Evolutionary conservation across 2,113 vertebrate species (phyloP), one percentile per base, ranked within the genome.

Genomic region (Myrmecophaga tridactyla): DNA sequence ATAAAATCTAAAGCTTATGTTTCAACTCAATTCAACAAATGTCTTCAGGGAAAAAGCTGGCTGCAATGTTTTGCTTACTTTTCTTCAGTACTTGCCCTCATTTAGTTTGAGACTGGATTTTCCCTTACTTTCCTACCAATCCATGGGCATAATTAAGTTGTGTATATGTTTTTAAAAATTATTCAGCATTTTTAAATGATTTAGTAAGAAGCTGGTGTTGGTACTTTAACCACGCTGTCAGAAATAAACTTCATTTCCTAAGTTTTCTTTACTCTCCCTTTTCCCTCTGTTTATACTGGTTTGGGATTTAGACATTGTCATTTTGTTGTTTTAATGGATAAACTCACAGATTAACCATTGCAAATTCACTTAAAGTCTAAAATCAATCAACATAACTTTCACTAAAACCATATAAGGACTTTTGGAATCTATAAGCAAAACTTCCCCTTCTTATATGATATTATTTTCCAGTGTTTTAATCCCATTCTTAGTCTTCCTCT

Each of bases 401-500:
- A 92, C 53, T 62, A 39, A 95, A 69, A 92, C 51, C 88, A 83
- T 46, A 84, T 1, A 77, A 63, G 18, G 43, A 85, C 63, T 48
- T 72, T 86, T 43, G 12, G 73, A 75, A 36, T 77, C 70, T 83
- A 65, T 78, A 84, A 20, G 29, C n/a, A 92, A 91, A 86, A 43
- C 43, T 63, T 53, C 29, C 53, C 17, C 43, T 86, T 80, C 31
- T 69, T 73, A 73, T 7, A 36, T 78, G 25, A 51, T 43, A 85
- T 78, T 89, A 85, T 36, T 92, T 20, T 56, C 29, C 39, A 85
- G 27, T 58, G 85, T 95, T 95, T 85, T 53, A 78, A 25, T 56
- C 76, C 48, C 20, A 89, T 18, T 90, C 17, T 87, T 69, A 88
- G 51, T 43, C 76, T 53, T 67, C 41, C 48, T 88, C 92, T 92